phyloP scores from a whole-genome alignment of 1,140 invertebrate genomes.

The Bombus affinis region DNA sequence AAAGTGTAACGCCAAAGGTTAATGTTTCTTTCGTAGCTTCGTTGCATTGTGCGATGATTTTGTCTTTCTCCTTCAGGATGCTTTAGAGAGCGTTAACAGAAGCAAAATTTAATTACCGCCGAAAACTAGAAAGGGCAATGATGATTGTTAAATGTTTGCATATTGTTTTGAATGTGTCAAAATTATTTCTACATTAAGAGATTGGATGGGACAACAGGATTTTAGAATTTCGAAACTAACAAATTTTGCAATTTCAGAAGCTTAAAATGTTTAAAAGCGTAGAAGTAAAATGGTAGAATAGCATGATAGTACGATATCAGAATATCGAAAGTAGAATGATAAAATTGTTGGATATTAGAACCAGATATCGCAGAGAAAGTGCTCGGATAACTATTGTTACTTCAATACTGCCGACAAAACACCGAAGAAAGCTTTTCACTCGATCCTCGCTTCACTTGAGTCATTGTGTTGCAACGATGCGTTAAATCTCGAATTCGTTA shows the following conservation, averaged over 20 bases:
- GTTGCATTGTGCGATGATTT: not conserved
- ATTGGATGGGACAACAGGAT: too few species aligned
- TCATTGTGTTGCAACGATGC: not conserved
- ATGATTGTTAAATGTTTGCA: too few species aligned
- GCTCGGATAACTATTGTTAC: not conserved
- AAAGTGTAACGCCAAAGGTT: slow-evolving; percentile 19
- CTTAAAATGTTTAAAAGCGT: not conserved
- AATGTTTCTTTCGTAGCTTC: slow-evolving; percentile 28
- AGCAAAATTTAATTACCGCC: not conserved
- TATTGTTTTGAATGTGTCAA: too few species aligned
- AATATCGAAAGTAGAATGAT: not conserved
- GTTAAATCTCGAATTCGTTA: slow-evolving; percentile 34
- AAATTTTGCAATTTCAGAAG: not conserved
- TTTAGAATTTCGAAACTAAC: too few species aligned
- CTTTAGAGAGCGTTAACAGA: not conserved
- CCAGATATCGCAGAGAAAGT: not conserved
- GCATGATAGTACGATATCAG: too few species aligned
- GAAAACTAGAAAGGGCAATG: not conserved
- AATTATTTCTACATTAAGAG: too few species aligned
- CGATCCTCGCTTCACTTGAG: too few species aligned
- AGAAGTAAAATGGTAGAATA: too few species aligned
- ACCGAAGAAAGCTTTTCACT: too few species aligned
- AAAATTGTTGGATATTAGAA: not conserved
- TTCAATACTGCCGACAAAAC: too few species aligned
- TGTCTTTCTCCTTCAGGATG: not conserved